phyloP scores from a whole-genome alignment of 2,797 vertebrate species.

The Petrocephalus schoutedeni region DNA sequence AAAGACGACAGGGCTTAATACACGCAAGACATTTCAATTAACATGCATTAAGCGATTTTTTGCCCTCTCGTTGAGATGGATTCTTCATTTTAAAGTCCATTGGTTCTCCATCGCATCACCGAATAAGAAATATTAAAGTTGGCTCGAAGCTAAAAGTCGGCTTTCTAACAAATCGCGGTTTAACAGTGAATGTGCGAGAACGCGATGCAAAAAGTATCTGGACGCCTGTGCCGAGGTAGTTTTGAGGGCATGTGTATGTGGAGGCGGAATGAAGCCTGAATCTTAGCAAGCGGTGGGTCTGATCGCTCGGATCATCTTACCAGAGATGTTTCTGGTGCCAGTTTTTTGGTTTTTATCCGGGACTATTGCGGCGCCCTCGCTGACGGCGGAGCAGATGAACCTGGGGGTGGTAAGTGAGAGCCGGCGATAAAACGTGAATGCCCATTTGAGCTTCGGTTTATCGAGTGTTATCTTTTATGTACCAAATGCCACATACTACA shows the following conservation, averaged over 20 bases:
- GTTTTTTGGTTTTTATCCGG: constrained; percentile 27
- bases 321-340: constrained; percentile 28
- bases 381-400: constrained; percentile 26
- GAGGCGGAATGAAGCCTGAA: neutral
- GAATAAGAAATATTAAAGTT: neutral
- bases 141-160: neutral
- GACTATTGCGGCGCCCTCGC: constrained; percentile 27
- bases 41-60: neutral
- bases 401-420: constrained; percentile 28
- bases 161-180: neutral
- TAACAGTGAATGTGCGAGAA: neutral
- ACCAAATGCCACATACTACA: neutral
- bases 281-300: constrained; percentile 20
- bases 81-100: neutral
- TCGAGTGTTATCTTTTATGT: neutral
- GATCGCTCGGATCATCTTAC: constrained; percentile 21
- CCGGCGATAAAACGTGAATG: neutral
- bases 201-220: neutral
- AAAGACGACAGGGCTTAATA: neutral
- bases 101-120: neutral
- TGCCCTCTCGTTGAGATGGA: neutral
- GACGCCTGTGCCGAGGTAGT: neutral
- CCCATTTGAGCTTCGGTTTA: neutral
- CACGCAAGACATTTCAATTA: neutral
- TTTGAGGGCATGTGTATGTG: constrained; percentile 45